phyloP scores from a whole-genome alignment of 2,888 invertebrate species.

The Arrhopalites spinosus region DNA sequence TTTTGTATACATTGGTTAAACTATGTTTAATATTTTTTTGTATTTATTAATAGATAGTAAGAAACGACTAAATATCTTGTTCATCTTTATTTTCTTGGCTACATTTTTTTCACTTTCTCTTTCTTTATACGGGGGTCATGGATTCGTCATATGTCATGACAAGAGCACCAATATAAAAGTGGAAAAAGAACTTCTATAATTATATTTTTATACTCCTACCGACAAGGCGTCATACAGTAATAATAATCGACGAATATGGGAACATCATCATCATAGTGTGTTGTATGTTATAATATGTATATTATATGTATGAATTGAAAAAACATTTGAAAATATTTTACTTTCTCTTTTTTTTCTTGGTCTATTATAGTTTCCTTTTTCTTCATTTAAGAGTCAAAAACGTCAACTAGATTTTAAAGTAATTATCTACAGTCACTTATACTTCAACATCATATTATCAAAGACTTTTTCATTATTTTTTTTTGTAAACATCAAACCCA shows the following conservation, averaged over 20 bases:
- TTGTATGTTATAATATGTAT: not conserved
- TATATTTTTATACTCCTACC: not conserved
- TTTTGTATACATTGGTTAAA: too few relatives aligned
- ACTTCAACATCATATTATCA: not conserved
- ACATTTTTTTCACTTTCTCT: too few relatives aligned
- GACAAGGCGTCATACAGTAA: not conserved
- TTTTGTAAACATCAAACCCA: too few relatives aligned
- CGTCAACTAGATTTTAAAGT: not conserved
- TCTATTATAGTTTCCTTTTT: not conserved
- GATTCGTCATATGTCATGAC: not conserved
- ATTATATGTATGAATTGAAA: not conserved
- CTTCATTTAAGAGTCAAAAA: too few relatives aligned
- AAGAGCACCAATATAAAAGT: not conserved
- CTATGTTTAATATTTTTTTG: too few relatives aligned
- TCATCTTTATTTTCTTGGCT: too few relatives aligned
- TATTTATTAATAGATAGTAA: too few relatives aligned
- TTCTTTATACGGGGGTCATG: not conserved
- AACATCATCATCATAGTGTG: not conserved
- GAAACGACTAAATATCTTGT: too few relatives aligned
- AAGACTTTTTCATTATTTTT: too few relatives aligned
- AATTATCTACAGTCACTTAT: too few relatives aligned
- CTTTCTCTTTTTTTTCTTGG: not conserved
- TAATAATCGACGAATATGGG: not conserved
- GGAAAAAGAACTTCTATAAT: not conserved
- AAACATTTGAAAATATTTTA: conserved; percentile 3